These are phyloP conservation scores for Lanius collurio DNA, from an alignment of 2,113 vertebrate species.

Conservation along the genomic window DNA sequence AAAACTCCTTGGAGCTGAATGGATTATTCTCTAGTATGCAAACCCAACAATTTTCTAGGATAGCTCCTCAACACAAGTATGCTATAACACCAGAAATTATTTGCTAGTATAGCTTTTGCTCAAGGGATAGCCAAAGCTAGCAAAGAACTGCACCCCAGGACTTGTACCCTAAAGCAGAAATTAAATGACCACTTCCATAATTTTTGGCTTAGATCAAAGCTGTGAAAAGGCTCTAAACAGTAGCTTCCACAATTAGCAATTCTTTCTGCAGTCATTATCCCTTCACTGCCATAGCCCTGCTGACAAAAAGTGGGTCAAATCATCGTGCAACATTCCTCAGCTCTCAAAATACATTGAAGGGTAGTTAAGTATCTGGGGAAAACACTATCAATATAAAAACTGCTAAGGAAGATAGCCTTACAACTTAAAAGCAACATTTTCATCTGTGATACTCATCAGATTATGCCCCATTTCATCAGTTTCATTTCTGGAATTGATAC, in stretches of 20 bases:
- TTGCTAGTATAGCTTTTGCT: neutral
- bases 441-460: neutral
- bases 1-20: neutral
- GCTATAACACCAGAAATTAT: neutral
- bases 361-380: neutral
- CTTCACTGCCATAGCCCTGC: neutral
- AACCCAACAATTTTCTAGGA: neutral
- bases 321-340: neutral
- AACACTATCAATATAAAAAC: neutral
- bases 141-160: neutral
- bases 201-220: neutral
- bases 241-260: neutral
- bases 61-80: neutral
- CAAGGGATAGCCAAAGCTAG: neutral
- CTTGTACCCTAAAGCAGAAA: neutral
- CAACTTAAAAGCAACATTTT: neutral
- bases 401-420: neutral
- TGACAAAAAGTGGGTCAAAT: neutral
- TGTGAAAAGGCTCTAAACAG: neutral
- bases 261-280: neutral
- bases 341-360: neutral
- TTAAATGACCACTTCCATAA: neutral
- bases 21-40: neutral
- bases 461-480: neutral
- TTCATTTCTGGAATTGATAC: neutral